Percentiles rank a stretch among this genome's conserved stretches.
These are phyloP conservation scores for Lordiphosa clarofinis DNA, from an alignment of 1,140 invertebrate species.

Conservation along the genomic window DNA sequence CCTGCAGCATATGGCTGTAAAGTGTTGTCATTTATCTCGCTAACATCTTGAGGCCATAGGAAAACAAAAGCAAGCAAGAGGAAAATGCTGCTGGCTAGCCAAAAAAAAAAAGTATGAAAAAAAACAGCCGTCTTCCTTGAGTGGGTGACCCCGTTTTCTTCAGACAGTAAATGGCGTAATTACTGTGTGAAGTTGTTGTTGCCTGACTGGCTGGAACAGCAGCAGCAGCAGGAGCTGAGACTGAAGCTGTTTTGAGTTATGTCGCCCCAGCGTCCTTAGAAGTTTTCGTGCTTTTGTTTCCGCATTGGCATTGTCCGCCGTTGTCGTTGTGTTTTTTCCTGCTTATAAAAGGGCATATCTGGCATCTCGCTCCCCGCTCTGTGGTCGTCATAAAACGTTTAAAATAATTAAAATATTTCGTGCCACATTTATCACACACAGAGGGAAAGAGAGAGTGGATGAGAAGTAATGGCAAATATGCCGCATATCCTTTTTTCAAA, in stretches of 20 bases:
- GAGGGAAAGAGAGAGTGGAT: constrained; percentile 1
- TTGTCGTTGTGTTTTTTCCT: constrained; percentile 36
- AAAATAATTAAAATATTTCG: constrained; percentile 79
- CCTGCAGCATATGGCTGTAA: constrained; percentile 44
- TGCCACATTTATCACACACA: constrained; percentile 70
- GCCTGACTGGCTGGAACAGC: constrained; percentile 6
- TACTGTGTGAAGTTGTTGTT: constrained; percentile 66
- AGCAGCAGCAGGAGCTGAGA: neutral
- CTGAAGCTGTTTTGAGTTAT: constrained; percentile 67
- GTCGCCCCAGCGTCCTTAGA: constrained; percentile 40
- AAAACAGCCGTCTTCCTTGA: constrained; percentile 48
- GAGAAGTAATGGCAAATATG: constrained; percentile 58
- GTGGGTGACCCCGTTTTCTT: constrained; percentile 64
- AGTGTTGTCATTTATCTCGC: constrained; percentile 73
- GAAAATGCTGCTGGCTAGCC: constrained; percentile 27
- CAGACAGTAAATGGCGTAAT: constrained; percentile 74
- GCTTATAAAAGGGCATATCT: constrained; percentile 48
- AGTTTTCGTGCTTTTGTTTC: constrained; percentile 49
- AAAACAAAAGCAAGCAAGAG: constrained; percentile 34
- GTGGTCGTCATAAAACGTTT: constrained; percentile 75
- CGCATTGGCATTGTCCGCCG: constrained; percentile 55
- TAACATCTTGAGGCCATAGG: constrained; percentile 62
- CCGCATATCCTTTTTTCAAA: constrained; percentile 63
- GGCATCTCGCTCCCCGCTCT: constrained; percentile 29
- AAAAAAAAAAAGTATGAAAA: constrained; percentile 43